Evolutionary conservation across 2,797 vertebrate species (phyloP), one percentile per base, ranked within the genome.

Genomic region (Rachycentron canadum): DNA sequence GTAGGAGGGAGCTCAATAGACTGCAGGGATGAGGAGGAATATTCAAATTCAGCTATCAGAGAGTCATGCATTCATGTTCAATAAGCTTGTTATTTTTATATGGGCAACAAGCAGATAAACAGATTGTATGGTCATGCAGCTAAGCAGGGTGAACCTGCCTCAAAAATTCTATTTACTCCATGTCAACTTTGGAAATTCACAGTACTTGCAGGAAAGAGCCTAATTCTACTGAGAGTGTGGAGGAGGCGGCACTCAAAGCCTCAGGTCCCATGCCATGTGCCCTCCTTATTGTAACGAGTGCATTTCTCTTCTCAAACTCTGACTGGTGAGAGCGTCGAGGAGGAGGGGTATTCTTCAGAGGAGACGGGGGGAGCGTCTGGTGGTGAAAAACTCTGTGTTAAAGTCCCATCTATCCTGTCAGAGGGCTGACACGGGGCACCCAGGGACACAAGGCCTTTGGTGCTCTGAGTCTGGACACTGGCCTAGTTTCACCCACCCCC

Each of bases 221-320:
- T 70, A 86, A 89, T 81, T 86, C 92, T 92, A 84, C 83, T 3
- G 88, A 90, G 90, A 89, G 76, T 65, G 82, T 63, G 85, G 89
- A 88, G 88, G 91, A 89, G 90, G 89, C 85, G 87, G 90, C 92
- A 83, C 91, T 94, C 92, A 92, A 93, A 94, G 92, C 93, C 85
- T 87, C 76, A 73, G 93, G 93, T 94, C 93, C 95, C 95, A 94
- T 89, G 93, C 94, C 94, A 95, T 90, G 90, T 93, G 95, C 92
- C 94, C 95, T 95, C 94, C 93, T 95, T 95, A 92, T 92, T 92
- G 93, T 95, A 94, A 95, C 93, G 93, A 95, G 93, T 85, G 92
- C 92, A 93, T 94, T 93, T 89, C 93, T 94, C 90, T 92, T 89
- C 94, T 94, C 94, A 94, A 93, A 94, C 91, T 93, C 90, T 93